phyloP scores from a whole-genome alignment of 2,888 invertebrate species.

The Allygus modestus region DNA sequence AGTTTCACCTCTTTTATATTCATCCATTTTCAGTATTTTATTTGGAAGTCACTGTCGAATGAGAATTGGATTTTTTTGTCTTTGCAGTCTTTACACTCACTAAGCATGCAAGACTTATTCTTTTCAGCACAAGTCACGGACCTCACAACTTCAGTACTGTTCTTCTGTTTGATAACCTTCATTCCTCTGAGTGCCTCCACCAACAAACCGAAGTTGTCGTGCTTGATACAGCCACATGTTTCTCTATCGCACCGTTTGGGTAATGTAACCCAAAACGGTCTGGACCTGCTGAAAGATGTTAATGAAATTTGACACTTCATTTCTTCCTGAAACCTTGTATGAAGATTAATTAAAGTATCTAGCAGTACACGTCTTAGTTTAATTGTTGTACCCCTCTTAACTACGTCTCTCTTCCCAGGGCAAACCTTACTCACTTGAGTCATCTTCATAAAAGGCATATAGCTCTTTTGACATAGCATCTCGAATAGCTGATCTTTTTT shows the following conservation, averaged over 20 bases:
- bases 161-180: not conserved
- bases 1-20: too few relatives aligned
- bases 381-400: not conserved
- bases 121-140: too few relatives aligned
- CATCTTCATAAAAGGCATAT: not conserved
- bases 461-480: not conserved
- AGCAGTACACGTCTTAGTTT: not conserved
- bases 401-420: not conserved
- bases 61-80: too few relatives aligned
- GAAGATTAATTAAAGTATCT: not conserved
- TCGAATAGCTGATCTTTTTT: not conserved
- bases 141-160: not conserved
- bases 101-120: too few relatives aligned
- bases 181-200: not conserved
- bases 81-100: too few relatives aligned
- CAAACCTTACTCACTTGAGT: not conserved
- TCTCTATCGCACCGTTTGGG: not conserved
- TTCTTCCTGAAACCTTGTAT: not conserved
- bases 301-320: not conserved
- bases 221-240: not conserved
- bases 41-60: too few relatives aligned
- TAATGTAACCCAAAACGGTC: constrained; percentile 10
- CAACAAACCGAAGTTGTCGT: not conserved
- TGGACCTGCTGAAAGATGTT: not conserved
- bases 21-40: too few relatives aligned